Base-by-base conservation (phyloP, 2,888 invertebrate genomes). In the Pardosa pseudoannulata region DNA sequence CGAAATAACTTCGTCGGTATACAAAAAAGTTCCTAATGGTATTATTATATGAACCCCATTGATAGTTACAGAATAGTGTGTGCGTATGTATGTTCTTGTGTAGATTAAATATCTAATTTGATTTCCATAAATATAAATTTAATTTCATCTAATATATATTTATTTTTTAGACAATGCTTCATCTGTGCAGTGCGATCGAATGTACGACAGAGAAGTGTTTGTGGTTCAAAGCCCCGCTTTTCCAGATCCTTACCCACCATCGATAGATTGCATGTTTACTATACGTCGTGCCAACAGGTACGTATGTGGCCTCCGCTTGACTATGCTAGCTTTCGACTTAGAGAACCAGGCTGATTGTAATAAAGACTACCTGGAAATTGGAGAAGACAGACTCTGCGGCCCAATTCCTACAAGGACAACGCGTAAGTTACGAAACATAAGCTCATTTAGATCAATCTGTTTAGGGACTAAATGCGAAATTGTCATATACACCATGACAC, bases 281-380 rank as follows among this genome's bases (percentile, higher is more conserved):
- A 82, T 90, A 16, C 62, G 46, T 16, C 86, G 88, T 28, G 75
- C 88, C 13, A 88, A 88, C 56, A 67, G 88, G 13, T 79, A 88
- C 64, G 81, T 90, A 23, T 90, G 90, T 64, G 80, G 88, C 6
- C 65, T 90, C 46, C 89, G 90, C 23, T 64, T 90, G 23, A 86
- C 81, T 19, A 86, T 90, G 70, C 79, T 89, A n/a, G 79, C 88
- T 11, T 90, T 90, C 46, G 90, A 90, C 56, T 46, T 90, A n/a
- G 90, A 90, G 73, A 83, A 89, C 7, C 88, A 88, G 16, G 80
- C 73, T 7, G 76, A 79, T 0, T 90, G 90, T 82, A 76, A 73
- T 9, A 88, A 88, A 16, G 90, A 90, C 71, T 90, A 89, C 72
- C 46, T 90, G 65, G 87, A 89, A 29, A 80, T 90, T n/a, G 89